These are phyloP conservation scores for Lagothrix lagotricha DNA, from an alignment of 2,797 vertebrate genomes.

Conservation along the genomic window DNA sequence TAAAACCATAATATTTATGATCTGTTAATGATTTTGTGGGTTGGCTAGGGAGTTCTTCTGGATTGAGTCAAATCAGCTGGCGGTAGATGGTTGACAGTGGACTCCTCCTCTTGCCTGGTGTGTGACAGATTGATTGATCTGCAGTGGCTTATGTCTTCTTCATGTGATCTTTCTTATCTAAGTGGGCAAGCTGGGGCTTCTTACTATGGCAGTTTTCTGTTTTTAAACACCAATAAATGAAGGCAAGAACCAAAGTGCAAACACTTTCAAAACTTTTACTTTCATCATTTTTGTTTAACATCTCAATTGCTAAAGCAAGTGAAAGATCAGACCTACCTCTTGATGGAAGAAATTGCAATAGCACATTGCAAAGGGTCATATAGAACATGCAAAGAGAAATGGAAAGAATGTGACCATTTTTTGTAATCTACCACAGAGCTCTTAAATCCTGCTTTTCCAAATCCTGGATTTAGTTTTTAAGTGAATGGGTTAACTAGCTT, in stretches of 20 bases:
- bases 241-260: not conserved
- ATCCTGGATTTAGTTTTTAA: not conserved
- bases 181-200: not conserved
- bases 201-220: not conserved
- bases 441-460: not conserved
- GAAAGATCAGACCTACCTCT: not conserved
- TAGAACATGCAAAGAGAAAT: accelerated
- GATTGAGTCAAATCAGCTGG: not conserved
- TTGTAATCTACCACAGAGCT: not conserved
- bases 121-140: not conserved
- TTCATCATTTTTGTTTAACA: not conserved
- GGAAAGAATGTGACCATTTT: too few relatives aligned
- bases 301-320: not conserved
- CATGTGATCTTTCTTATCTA: not conserved
- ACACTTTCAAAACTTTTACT: not conserved
- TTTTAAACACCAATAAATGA: not conserved
- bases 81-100: accelerated
- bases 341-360: not conserved
- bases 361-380: not conserved
- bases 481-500: not conserved
- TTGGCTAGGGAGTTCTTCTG: not conserved
- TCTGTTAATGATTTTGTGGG: not conserved
- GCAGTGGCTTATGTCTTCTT: not conserved
- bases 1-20: not conserved
- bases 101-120: not conserved